Base-by-base conservation (phyloP, 2,888 invertebrate genomes). In the Ceriagrion tenellum region DNA sequence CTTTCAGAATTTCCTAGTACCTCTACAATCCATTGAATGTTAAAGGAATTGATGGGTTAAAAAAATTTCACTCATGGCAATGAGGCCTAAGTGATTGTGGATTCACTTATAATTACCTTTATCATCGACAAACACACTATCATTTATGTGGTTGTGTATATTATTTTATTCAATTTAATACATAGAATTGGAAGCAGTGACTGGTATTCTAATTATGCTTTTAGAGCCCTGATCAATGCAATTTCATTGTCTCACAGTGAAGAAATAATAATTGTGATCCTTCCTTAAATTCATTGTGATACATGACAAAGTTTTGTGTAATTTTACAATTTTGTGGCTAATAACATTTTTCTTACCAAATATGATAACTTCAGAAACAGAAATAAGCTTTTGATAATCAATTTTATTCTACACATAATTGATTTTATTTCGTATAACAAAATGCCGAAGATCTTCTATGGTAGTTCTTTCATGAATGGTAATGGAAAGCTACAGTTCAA, bases 251-350 rank as follows among this genome's bases (percentile, higher is more conserved):
- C 40, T 93, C 69, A 55, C 23, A 74, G n/a, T 93, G 93, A 93
- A 40, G 18, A 47, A 74, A 93, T 69, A 93, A 59, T 93, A 93
- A 69, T 74, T 93, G 89, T 55, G 74, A 93, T 93, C 47, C 69
- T 93, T 55, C 93, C 74, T 74, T 93, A 93, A 93, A 93, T 93
- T 93, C 63, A 93, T 93, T 93, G 93, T 93, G 93, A 93, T 93
- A 93, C 47, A 93, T 69, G 69, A 93, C 69, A 69, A 74, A 93
- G 93, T 93, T 93, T 93, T 93, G 93, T 93, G 93, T 63, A 93
- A 93, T 93, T 93, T 93, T 93, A 93, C 93, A 93, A 63, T 93
- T 93, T 93, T 93, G 63, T 93, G 93, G 93, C 93, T 47, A 93
- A 59, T 69, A 91, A 91, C 26, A 47, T 69, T 93, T 93, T 81